Conservation (phyloP, 2,797 vertebrate genomes). For the Rousettus madagascariensis region DNA sequence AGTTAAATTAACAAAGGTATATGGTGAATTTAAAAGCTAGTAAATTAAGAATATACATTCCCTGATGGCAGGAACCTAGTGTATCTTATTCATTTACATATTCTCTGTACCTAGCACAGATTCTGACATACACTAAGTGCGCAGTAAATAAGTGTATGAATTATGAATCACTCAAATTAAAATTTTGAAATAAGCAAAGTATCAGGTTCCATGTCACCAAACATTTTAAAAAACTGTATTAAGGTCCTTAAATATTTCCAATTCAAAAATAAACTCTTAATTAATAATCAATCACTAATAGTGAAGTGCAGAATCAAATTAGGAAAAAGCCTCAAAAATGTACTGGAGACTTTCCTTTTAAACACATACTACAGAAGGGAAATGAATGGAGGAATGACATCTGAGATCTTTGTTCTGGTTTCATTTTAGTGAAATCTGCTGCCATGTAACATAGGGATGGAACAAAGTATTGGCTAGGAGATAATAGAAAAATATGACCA, state of each 20-base stretch:
- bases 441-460: neutral
- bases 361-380: neutral
- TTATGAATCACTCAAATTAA: neutral
- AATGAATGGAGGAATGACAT: neutral
- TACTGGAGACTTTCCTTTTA: neutral
- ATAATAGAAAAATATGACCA: neutral
- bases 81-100: neutral
- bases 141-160: neutral
- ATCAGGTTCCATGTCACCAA: neutral
- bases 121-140: neutral
- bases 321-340: neutral
- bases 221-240: neutral
- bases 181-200: constrained; percentile 16
- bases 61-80: neutral
- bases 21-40: neutral
- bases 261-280: neutral
- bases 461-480: neutral
- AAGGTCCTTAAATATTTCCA: neutral
- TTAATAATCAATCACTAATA: neutral
- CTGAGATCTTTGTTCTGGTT: neutral
- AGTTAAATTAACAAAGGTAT: neutral
- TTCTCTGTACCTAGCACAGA: neutral
- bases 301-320: neutral
- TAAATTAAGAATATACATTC: neutral
- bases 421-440: neutral